A percentile compares a stretch with the other conserved stretches of the same genome.
These are phyloP conservation scores for Pseudopipra pipra DNA, from an alignment of 2,113 vertebrate genomes.

Conservation along the genomic window DNA sequence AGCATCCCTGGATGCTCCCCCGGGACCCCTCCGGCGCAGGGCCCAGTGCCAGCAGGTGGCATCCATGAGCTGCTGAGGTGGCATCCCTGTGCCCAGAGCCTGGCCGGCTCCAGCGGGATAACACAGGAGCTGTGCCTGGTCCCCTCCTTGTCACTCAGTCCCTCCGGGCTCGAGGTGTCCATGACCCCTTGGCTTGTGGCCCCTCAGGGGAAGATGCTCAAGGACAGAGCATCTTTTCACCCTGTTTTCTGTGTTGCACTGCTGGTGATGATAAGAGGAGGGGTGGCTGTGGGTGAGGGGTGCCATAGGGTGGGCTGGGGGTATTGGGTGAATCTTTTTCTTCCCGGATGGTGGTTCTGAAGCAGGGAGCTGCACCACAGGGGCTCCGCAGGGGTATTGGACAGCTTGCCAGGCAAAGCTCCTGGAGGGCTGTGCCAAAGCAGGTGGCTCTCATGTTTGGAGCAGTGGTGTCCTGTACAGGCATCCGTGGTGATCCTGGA, in stretches of 20 bases:
- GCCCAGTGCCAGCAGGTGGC: conserved; percentile 16
- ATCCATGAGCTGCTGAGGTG: neutral
- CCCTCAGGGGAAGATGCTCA: neutral
- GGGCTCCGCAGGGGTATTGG: neutral
- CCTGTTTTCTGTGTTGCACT: neutral
- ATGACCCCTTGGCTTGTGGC: neutral
- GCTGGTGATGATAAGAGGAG: neutral
- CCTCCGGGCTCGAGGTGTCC: neutral
- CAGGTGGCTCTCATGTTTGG: neutral
- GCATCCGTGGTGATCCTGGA: neutral
- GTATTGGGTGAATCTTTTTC: neutral
- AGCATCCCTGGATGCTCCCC: neutral
- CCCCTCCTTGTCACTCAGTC: neutral
- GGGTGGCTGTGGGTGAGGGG: neutral
- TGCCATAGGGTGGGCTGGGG: neutral
- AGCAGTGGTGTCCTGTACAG: neutral
- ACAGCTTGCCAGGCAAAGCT: neutral
- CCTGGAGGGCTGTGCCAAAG: neutral
- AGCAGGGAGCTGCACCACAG: neutral
- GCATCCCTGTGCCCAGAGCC: neutral
- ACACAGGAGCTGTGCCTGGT: neutral
- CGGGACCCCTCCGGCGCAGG: neutral
- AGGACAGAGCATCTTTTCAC: neutral
- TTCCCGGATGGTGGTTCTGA: neutral
- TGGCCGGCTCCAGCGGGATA: accelerated